These are phyloP conservation scores for Enteromius viviparus DNA, from an alignment of 2,797 vertebrate species.

Conservation along the genomic window DNA sequence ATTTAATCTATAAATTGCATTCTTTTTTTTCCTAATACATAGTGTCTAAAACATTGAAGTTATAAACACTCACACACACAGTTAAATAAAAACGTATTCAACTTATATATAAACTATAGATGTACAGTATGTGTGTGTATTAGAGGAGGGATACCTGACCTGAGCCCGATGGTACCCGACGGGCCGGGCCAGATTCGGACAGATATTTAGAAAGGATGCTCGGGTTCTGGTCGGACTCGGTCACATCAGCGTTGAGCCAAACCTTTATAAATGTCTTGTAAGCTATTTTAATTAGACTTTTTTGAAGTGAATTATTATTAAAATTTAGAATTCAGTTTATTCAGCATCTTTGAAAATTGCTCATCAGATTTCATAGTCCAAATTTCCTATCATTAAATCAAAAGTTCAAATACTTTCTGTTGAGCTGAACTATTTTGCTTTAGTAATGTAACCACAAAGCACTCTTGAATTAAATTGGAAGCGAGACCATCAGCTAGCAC, in stretches of 20 bases:
- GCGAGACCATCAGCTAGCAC: not conserved
- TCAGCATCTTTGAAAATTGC: not conserved
- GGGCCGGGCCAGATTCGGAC: too few species aligned
- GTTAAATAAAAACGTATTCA: too few species aligned
- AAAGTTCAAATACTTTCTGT: not conserved
- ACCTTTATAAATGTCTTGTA: not conserved
- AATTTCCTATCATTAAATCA: not conserved
- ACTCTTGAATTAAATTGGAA: slow-evolving; percentile 17
- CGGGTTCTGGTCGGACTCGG: too few species aligned
- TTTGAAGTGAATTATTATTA: not conserved
- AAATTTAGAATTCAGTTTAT: not conserved
- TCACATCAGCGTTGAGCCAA: too few species aligned
- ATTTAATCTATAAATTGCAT: not conserved
- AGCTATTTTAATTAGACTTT: not conserved
- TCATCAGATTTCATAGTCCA: not conserved
- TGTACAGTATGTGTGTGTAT: too few species aligned
- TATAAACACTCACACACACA: too few species aligned
- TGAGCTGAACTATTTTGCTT: not conserved
- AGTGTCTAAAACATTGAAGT: not conserved
- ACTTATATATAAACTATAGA: too few species aligned
- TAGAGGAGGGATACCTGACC: too few species aligned
- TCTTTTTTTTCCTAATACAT: not conserved
- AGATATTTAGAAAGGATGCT: too few species aligned
- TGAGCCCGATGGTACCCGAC: too few species aligned
- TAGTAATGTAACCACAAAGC: not conserved